A percentile compares a stretch with the other conserved stretches of the same genome.
Conservation (phyloP, 2,888 invertebrate genomes). For the Mythimna lalbum region DNA sequence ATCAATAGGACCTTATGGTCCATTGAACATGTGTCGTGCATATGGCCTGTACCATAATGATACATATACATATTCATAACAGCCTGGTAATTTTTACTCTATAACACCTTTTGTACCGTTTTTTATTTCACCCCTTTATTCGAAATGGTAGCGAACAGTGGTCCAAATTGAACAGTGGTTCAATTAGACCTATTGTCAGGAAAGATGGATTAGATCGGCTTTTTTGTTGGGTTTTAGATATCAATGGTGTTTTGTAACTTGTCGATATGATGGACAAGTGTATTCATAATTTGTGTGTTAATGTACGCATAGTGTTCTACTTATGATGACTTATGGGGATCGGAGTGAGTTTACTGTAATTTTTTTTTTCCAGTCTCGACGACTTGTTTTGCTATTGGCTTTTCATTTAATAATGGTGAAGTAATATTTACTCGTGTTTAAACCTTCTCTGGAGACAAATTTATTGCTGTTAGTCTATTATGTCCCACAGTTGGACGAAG, state of each 20-base stretch:
- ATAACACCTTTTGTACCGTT: constrained; percentile 80
- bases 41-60: constrained; percentile 72
- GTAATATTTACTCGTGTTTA: too few species aligned
- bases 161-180: constrained; percentile 78
- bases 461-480: too few species aligned
- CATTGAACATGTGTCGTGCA: constrained; percentile 84
- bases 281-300: constrained; percentile 29
- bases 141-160: constrained; percentile 80
- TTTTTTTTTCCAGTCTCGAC: too few species aligned
- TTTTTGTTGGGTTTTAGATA: constrained; percentile 56
- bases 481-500: too few species aligned
- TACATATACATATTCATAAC: constrained; percentile 82
- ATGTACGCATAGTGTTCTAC: constrained; percentile 1
- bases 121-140: constrained; percentile 80
- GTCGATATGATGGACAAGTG: constrained; percentile 52
- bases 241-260: constrained; percentile 59
- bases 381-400: neutral
- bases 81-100: constrained; percentile 80
- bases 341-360: neutral
- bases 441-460: too few species aligned
- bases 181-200: constrained; percentile 79
- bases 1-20: constrained; percentile 82
- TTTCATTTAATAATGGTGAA: too few species aligned
- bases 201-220: constrained; percentile 72
- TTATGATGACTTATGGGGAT: neutral